Conservation (phyloP, 1,140 invertebrate species). For the Conopomorpha cramerella region DNA sequence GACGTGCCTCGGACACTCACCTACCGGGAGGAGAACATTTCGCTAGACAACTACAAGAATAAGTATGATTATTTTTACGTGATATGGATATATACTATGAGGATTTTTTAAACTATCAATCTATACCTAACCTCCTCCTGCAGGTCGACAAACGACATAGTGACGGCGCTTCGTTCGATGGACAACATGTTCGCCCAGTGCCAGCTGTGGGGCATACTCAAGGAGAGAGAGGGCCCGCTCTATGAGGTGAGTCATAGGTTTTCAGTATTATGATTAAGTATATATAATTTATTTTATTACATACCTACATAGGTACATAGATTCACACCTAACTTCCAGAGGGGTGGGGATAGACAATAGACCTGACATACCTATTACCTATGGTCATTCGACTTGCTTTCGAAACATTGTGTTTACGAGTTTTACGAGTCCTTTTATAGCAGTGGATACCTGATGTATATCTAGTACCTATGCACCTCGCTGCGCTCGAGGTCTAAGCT, state of each 20-base stretch:
- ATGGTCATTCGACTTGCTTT: neutral
- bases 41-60: conserved; percentile 51
- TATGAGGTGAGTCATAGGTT: conserved; percentile 62
- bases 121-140: too few relatives aligned
- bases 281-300: neutral
- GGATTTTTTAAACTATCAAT: too few relatives aligned
- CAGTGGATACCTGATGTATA: too few relatives aligned
- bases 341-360: too few relatives aligned
- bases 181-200: conserved; percentile 78
- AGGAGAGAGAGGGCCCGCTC: conserved; percentile 80
- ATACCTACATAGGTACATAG: too few relatives aligned
- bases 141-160: conserved; percentile 73
- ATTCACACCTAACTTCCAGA: too few relatives aligned
- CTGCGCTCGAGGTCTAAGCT: too few relatives aligned
- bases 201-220: conserved; percentile 84
- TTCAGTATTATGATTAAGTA: neutral
- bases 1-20: conserved; percentile 87
- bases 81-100: too few relatives aligned
- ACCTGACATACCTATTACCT: neutral
- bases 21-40: conserved; percentile 30
- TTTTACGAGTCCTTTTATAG: too few relatives aligned
- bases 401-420: too few relatives aligned
- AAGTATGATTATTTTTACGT: neutral
- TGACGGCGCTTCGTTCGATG: conserved; percentile 70
- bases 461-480: too few relatives aligned